A percentile compares a stretch with the other conserved stretches of the same genome.
Conservation (phyloP, 1,140 invertebrate genomes). For the Oscheius sp. region DNA sequence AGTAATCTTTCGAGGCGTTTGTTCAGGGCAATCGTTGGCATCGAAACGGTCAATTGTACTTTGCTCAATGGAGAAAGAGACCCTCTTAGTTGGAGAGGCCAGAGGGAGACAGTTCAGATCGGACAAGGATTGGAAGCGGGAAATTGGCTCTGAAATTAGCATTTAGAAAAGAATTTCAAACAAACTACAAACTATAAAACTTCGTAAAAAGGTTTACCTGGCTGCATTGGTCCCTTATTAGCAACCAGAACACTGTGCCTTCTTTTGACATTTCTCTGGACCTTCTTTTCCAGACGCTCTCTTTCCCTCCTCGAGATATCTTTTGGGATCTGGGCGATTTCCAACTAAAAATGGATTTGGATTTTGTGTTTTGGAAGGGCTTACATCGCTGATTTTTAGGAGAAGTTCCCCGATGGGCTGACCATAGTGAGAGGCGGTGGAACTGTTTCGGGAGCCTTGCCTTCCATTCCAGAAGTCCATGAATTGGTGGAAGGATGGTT, state of each 20-base stretch:
- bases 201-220: not conserved
- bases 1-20: not conserved
- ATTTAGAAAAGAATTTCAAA: no score
- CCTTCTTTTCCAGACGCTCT: not conserved
- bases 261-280: constrained; percentile 2
- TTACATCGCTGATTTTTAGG: not conserved
- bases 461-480: not conserved
- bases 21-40: not conserved
- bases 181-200: no score
- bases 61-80: not conserved
- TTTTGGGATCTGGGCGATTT: not conserved
- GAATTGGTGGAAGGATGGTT: not conserved
- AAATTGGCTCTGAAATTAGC: not conserved
- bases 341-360: not conserved
- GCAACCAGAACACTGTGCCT: not conserved
- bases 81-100: not conserved
- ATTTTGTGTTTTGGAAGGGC: not conserved
- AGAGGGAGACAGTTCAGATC: not conserved
- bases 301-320: not conserved
- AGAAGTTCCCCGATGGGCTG: not conserved
- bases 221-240: not conserved
- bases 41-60: not conserved
- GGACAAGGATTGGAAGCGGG: not conserved
- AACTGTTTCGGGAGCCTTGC: not conserved
- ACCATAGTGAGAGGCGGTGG: not conserved